Evolutionary conservation across 1,140 invertebrate species (phyloP), one percentile per base, ranked within the genome.

Genomic region (Drosophila subpulchrella): DNA sequence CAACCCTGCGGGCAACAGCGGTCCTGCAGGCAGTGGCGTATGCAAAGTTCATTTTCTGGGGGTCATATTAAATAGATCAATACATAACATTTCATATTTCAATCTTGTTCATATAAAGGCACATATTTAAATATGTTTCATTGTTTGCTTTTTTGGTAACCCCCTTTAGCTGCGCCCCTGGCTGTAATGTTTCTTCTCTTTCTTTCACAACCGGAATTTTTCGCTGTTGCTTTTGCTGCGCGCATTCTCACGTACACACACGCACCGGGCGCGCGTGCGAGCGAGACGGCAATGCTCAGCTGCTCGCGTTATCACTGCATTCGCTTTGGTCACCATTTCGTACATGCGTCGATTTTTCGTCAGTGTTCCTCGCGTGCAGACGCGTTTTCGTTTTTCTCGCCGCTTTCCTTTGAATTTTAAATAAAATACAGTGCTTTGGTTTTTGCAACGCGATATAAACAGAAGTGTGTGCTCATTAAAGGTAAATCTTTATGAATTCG

Each of bases 151-250:
- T 84, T 84, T 77, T 84, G 66, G 62, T 70, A 81, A 4, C 6
- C 6, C 27, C 48, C 27, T 17, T 51, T 17, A 34, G 30, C 5
- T 30, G 32, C 15, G 13, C 38, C 42, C 24, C 48, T 51, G 48
- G 39, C 59, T 72, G 17, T 60, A 47, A 63, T 27, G 12, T 2
- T 30, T 34, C 17, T 53, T 56, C 41, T 51, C 13, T 54, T 57
- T 76, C 75, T 79, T 79, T 84, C 61, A 84, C 81, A 85, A 85
- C 81, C 81, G 82, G 81, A 85, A 85, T 85, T 86, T 84, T 84
- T 84, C 60, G 76, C 81, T 71, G 66, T 84, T 84, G 76, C 81
- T 76, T 83, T 85, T 81, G 68, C 57, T 81, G 62, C 63, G 62
- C 81, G 78, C 81, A 78, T 85, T 84, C 81, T 85, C 81, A 84